These are phyloP conservation scores for Philaenus spumarius DNA, from an alignment of 1,140 invertebrate genomes.

Conservation along the genomic window DNA sequence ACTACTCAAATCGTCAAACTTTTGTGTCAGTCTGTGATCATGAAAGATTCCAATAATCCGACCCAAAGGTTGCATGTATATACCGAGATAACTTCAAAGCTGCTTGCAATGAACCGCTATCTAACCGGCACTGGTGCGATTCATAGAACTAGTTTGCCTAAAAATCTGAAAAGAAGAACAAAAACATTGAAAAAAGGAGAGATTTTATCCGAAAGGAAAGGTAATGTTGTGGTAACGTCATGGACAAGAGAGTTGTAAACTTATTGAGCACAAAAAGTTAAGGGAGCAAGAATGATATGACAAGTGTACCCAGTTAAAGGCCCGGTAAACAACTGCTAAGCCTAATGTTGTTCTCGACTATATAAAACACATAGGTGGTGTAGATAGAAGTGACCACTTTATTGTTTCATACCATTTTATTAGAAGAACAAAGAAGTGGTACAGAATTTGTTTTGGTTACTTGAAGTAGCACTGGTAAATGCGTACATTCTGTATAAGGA, in stretches of 20 bases:
- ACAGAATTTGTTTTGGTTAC: too few relatives aligned
- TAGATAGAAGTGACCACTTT: too few relatives aligned
- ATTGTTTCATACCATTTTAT: too few relatives aligned
- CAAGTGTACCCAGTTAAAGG: neutral
- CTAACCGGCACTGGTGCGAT: neutral
- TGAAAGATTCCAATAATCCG: neutral
- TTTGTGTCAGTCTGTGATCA: neutral
- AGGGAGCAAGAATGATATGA: neutral
- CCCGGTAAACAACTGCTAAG: neutral
- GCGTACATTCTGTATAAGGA: too few relatives aligned
- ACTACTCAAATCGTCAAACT: neutral
- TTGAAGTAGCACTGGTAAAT: too few relatives aligned
- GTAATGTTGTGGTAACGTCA: neutral
- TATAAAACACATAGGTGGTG: neutral
- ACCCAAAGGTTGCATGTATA: neutral
- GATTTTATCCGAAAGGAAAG: neutral
- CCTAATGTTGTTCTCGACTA: neutral
- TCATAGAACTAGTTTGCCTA: neutral
- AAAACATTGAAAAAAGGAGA: constrained; percentile 2
- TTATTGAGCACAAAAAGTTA: neutral
- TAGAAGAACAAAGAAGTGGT: too few relatives aligned
- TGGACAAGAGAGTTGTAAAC: neutral
- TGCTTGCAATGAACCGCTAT: neutral
- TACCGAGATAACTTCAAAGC: neutral
- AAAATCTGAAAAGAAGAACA: neutral